Base-by-base conservation (phyloP, 1,140 invertebrate species). In the Apis cerana region DNA sequence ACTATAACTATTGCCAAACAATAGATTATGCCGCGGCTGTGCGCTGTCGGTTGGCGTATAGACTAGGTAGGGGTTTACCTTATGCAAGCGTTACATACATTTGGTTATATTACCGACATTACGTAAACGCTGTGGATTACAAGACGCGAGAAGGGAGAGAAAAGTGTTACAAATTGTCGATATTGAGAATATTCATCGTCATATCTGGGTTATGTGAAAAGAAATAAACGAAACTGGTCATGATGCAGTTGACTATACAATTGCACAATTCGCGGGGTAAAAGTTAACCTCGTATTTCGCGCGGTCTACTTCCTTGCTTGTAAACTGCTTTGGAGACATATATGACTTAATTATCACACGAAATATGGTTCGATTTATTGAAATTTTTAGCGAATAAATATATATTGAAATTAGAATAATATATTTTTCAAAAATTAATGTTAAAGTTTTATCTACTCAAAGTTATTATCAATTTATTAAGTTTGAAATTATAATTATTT, bases 71-170 rank as follows among this genome's bases (percentile, higher is more conserved):
- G 84, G 87, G 82, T 82, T 65, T 89, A 80, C 84, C 91, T 93
- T 93, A 93, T 91, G 92, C 92, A 92, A 93, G 92, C 90, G 88
- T 93, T 93, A 93, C 92, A 93, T 93, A 92, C 92, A 93, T 93
- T 93, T 93, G 91, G 91, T 93, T 93, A 92, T 90, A 93, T 93
- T 93, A 92, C 86, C 85, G 85, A 75, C 70, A 91, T 93, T 93
- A 93, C 89, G 86, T 93, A 93, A 82, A 93, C 71, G 54, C 15
- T 77, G 50, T 82, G 86, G 89, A 93, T 92, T 92, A 92, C 89
- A 91, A 91, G 80, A 27, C 64, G 70, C 33, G 82, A 88, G 87
- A 84, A 78, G 89, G 85, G 88, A 89, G 87, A 89, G 87, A 87
- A 80, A 89, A 89, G 89, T 89, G 89, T 90, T 88, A 90, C 85